Evolutionary conservation across 2,113 vertebrate species (phyloP).

Genomic region (Phrynosoma platyrhinos): DNA sequence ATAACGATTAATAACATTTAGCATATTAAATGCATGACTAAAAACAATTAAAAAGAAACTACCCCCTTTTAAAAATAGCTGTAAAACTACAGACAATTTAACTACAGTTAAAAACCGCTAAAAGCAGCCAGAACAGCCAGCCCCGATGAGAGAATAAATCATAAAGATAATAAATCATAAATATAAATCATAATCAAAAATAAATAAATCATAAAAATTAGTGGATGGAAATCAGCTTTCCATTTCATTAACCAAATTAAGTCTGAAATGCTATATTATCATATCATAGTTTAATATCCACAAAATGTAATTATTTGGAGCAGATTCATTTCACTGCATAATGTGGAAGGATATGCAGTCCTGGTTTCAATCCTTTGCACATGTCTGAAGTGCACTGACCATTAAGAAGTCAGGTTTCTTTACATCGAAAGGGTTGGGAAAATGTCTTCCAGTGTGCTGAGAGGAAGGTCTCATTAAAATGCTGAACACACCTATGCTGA

Average conservation of each 20-base stretch:
- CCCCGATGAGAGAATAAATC: no score
- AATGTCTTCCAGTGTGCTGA: conserved; percentile 9
- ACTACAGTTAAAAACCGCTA: no score
- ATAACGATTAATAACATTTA: no score
- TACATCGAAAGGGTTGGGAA: not conserved
- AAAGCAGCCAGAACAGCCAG: no score
- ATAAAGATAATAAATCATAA: no score
- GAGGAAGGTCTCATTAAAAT: conserved; percentile 39
- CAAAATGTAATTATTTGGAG: conserved; percentile 5
- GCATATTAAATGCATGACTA: no score
- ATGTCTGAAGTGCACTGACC: conserved; percentile 10
- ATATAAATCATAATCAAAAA: not conserved
- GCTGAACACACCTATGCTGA: not conserved
- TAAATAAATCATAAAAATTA: conserved; percentile 2
- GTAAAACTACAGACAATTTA: no score
- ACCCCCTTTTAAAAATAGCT: no score
- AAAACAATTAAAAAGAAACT: no score
- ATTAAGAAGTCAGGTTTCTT: conserved; percentile 1
- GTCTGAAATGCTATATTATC: conserved; percentile 12
- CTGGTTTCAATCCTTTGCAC: not conserved
- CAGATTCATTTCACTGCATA: not conserved
- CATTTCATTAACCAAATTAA: conserved; percentile 23
- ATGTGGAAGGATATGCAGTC: conserved; percentile 8
- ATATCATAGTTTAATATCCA: conserved; percentile 8
- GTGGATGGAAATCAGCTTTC: not conserved